Base-by-base conservation (phyloP, 1,140 invertebrate genomes). In the Andricus grossulariae region DNA sequence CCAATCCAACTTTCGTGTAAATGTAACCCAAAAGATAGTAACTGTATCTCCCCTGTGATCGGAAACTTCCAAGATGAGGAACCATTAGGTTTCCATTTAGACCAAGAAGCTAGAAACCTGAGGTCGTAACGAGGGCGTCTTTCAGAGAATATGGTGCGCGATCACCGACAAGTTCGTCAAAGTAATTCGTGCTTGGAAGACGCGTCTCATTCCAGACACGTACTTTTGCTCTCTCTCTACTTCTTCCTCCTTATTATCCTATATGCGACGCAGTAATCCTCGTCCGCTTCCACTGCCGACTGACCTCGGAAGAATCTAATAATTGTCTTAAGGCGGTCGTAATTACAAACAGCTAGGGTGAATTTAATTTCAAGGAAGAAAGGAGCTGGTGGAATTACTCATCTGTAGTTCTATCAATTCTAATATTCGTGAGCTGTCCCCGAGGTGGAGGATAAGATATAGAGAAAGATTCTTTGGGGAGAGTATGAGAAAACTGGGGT, bases 211-310 rank as follows among this genome's bases (percentile, higher is more conserved):
- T 90, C 88, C 79, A 79, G 86, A 87, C 88, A 90, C 88, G 88
- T 90, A 86, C 80, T 83, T 80, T 77, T 84, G 80, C 84, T 32
- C 25, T 85, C 83, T 86, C 85, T 88, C 87, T 88, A 85, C 82
- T 84, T 84, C 83, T 82, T 82, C 80, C 85, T 88, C 86, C 88
- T 90, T 88, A 89, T 89, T 90, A 88, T 88, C 85, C 88, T 84
- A 88, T 88, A 90, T 87, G 86, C 85, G 83, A 75, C 72, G 71
- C 75, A 71, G 80, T 85, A 83, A 85, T 80, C 76, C 80, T 32
- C 72, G 57, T 76, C 78, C 70, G 55, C 55, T 32, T 21, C 25
- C 55, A 12, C 70, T 73, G 70, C 74, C 60, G 74, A 71, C 77
- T 82, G 78, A 83, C 80, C 80, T 66, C 74, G 83, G 72, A 72